Base-by-base conservation (phyloP, 2,797 vertebrate genomes). In the Adelosebastes latens region DNA sequence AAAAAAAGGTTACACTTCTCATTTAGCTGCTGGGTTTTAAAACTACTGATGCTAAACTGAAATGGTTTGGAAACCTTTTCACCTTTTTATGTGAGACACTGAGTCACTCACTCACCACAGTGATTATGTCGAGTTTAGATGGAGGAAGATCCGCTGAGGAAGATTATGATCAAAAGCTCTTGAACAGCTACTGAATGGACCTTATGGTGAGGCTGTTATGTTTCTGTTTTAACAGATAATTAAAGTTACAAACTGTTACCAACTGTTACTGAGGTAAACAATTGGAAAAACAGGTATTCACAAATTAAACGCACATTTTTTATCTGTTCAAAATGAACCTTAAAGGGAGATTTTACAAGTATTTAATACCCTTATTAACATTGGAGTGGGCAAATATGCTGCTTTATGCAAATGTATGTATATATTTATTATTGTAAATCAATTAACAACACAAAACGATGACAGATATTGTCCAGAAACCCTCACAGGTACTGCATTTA, bases 11-110 rank as follows among this genome's bases (percentile, higher is more conserved):
- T 71, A 66, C 39, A 63, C 52, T 82, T 87, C 62, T 88, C 70
- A 82, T 83, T 85, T 83, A 80, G 36, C 39, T 56, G 39, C 61
- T 10, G 39, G 75, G 67, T 85, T 85, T 84, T 72, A 78, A 87
- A 90, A 74, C 56, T 3, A 64, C 56, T 68, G 62, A 85, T 71
- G 69, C 80, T 81, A 74, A 87, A 79, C 72, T 29, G 24, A 64
- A 80, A 68, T 31, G 6, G 31, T 77, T 79, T 71, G 60, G 84
- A 77, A 79, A 84, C 25, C 34, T 56, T 78, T 75, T 75, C 6
- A 58, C 22, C 29, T 34, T 69, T 78, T 71, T 75, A 73, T 69
- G 2, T 46, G 18, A 73, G 18, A n/a, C 55, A 64, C 4, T 1
- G 0, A 18, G 27, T 2, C 49, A 55, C 25, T 58, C n/a, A 16